Evolutionary conservation across 1,140 invertebrate species (phyloP).

Genomic region (Papilio polytes): DNA sequence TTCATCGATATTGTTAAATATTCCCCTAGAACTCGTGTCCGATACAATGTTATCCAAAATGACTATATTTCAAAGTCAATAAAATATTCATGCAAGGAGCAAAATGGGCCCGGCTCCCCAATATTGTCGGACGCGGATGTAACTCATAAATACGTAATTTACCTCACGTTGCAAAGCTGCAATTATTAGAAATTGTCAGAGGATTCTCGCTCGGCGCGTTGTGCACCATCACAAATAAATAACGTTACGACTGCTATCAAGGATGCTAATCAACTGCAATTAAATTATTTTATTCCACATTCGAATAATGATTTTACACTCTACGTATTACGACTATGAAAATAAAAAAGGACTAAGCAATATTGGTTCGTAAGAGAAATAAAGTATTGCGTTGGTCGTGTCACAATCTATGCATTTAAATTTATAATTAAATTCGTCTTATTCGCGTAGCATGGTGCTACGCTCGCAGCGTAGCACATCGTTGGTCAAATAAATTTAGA

Average conservation of each 20-base stretch:
- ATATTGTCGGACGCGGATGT: conserved; percentile 37
- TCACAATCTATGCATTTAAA: too few relatives aligned
- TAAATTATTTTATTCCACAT: conserved; percentile 12
- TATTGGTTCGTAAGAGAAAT: neutral
- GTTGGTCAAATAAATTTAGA: neutral
- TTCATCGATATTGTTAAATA: conserved; percentile 19
- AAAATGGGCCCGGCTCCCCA: conserved; percentile 8
- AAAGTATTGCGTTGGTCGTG: too few relatives aligned
- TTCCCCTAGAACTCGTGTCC: neutral
- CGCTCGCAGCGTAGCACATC: conserved; percentile 5
- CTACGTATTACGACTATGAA: neutral
- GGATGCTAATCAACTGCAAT: conserved; percentile 3
- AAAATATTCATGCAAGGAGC: conserved; percentile 34
- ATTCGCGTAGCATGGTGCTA: conserved; percentile 1
- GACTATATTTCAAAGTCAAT: conserved; percentile 24
- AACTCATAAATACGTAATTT: conserved; percentile 37
- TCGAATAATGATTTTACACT: neutral
- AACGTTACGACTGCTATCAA: conserved; percentile 1
- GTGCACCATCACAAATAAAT: neutral
- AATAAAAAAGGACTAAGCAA: neutral
- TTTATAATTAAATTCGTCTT: neutral
- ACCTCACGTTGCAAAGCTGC: conserved; percentile 32
- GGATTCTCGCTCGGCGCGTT: conserved; percentile 3
- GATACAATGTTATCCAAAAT: neutral
- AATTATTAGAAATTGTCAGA: conserved; percentile 34